Evolutionary conservation across 2,888 invertebrate genomes (phyloP), one percentile per base, ranked within the genome.

Genomic region (Dryobotodes eremita): DNA sequence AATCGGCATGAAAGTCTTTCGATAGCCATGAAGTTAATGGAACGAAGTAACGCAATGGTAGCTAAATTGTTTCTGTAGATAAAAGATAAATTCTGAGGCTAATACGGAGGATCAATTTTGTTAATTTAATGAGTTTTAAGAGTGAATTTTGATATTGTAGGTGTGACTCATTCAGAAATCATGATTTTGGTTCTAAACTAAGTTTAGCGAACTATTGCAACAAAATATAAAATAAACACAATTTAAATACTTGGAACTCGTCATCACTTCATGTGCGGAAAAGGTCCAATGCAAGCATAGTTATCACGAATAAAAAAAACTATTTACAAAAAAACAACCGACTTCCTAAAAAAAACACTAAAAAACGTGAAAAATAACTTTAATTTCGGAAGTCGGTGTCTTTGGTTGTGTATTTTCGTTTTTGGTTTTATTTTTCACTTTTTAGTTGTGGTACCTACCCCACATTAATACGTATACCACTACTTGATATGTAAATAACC

Each of bases 1-100:
- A 71, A 77, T 75, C 64, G 59, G 11, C 71, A 65, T 86, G 77
- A 61, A 79, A 76, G 61, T 62, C 31, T 64, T 75, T 64, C 53
- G 57, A 75, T 82, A 75, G 42, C 72, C 62, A 73, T 75, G 65
- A 77, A 59, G 53, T 72, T 70, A 82, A 77, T 71, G 48, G 73
- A 74, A 70, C 36, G 20, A 71, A 61, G n/a, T 26, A 68, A 55
- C 42, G 71, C 64, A 82, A 82, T 50, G 20, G 55, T 17, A 66
- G 69, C 20, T 61, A 17, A 74, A 62, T 61, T 53, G 36, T 68
- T 61, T 64, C 31, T 53, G 3, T 7, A 75, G 42, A 42, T 36
- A 53, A 53, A 78, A 55, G 26, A 36, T 55, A 36, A 15, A 55
- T 73, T 48, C 17, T 42, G 7, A 17, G 20, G 15, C 15, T 42